Percentiles rank a stretch among this genome's conserved stretches.
phyloP scores from a whole-genome alignment of 2,797 vertebrate species.

The Serranus cabrilla region DNA sequence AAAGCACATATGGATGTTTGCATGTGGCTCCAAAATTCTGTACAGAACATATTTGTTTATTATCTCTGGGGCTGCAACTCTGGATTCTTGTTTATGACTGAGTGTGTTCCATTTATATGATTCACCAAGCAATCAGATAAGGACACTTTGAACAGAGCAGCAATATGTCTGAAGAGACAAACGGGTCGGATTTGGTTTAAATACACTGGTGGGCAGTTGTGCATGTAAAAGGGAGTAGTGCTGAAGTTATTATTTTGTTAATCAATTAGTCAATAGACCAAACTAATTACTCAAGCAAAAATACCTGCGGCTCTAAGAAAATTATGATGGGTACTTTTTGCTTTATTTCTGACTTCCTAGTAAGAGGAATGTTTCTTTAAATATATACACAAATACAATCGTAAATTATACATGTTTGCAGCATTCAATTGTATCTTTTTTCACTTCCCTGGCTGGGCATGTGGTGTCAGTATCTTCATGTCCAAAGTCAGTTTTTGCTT shows the following conservation, averaged over 20 bases:
- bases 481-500: too few species aligned
- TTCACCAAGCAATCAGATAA: background rate
- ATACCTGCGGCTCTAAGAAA: background rate
- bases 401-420: background rate
- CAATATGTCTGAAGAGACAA: background rate
- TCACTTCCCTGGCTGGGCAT: too few species aligned
- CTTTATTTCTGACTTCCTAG: background rate
- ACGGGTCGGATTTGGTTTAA: background rate
- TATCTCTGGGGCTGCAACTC: background rate
- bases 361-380: background rate
- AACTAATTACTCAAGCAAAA: background rate
- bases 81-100: background rate
- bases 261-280: background rate
- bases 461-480: too few species aligned
- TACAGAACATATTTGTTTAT: background rate
- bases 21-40: constrained; percentile 20
- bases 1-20: background rate
- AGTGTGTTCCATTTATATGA: background rate
- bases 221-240: background rate
- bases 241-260: background rate
- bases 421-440: too few species aligned
- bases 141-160: background rate
- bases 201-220: background rate
- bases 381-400: background rate
- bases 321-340: background rate